A percentile compares a stretch with the other conserved stretches of the same genome.
Evolutionary conservation across 1,140 invertebrate genomes (phyloP).

Genomic region (Atta cephalotes): DNA sequence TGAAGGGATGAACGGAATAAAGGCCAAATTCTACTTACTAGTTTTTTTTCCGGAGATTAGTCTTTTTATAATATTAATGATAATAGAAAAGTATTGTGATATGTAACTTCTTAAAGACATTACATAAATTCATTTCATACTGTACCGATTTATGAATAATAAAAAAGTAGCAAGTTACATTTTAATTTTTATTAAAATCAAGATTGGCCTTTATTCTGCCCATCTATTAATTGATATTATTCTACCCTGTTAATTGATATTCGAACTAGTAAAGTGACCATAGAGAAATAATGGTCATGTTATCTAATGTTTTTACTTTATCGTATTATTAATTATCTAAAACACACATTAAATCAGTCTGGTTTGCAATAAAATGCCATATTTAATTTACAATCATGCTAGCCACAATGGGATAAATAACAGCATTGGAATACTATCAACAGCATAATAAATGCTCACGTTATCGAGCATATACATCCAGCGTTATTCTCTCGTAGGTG

Average conservation of each 20-base stretch:
- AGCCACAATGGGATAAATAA: conserved; percentile 82
- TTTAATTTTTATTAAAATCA: no score
- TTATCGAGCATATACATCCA: conserved; percentile 77
- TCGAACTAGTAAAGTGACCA: not conserved
- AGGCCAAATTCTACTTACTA: no score
- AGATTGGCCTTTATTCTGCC: no score
- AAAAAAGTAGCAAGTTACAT: no score
- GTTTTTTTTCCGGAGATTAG: no score
- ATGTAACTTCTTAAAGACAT: no score
- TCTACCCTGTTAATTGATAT: not conserved
- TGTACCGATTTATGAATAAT: no score
- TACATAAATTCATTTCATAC: no score
- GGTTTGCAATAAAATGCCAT: conserved; percentile 81
- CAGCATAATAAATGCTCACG: conserved; percentile 81
- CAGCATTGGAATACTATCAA: conserved; percentile 79
- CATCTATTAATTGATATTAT: not conserved
- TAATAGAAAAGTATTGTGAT: no score
- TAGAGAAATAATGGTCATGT: conserved; percentile 1
- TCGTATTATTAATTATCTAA: conserved; percentile 82
- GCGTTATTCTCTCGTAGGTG: conserved; percentile 55
- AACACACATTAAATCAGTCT: conserved; percentile 81
- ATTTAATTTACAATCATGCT: conserved; percentile 81
- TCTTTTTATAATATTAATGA: no score
- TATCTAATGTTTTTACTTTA: conserved; percentile 42
- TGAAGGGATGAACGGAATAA: no score